Base-by-base conservation (phyloP, 2,888 invertebrate species). In the Glyphotaelius pellucidus region DNA sequence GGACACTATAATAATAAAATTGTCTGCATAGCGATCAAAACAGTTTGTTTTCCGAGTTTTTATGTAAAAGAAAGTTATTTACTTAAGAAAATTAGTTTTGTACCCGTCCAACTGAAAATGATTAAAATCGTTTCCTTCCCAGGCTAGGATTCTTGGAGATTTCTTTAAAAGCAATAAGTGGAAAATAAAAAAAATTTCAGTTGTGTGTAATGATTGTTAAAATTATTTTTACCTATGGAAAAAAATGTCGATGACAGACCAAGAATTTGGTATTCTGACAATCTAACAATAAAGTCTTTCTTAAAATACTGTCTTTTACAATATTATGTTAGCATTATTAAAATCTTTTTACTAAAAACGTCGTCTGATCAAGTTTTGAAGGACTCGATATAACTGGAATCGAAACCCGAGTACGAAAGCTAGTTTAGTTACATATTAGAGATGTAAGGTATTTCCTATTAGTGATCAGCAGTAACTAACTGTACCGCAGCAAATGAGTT, bases 401-500 rank as follows among this genome's bases (percentile, higher is more conserved):
- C n/a, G 25, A 67, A n/a, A 67, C n/a, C 19, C 67, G 25, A 25
- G 7, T n/a, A 25, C 67, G 25, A 67, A 67, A 67, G 67, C 25
- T 67, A 25, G 67, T 67, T 19, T 67, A 67, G 25, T 67, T 67
- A 67, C 67, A 67, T 67, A 67, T 67, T 67, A 7, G n/a, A 67
- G 67, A 67, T n/a, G 67, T 67, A n/a, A 67, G 67, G 67, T 67
- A 67, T 47, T 47, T 47, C 47, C 47, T 47, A 42, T 67, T 67
- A 67, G 67, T 67, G 9, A 67, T 67, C 67, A 9, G 25, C 25
- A n/a, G 67, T 67, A n/a, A 67, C 67, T 67, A 67, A 67, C 67
- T 67, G 81, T 81, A 81, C 25, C 38, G 79, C 80, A 35, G 79
- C 32, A 32, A 80, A 80, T 89, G 80, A 80, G 80, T 80, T 38